These are phyloP conservation scores for Podarcis cretensis DNA, from an alignment of 2,113 vertebrate species.

Conservation along the genomic window DNA sequence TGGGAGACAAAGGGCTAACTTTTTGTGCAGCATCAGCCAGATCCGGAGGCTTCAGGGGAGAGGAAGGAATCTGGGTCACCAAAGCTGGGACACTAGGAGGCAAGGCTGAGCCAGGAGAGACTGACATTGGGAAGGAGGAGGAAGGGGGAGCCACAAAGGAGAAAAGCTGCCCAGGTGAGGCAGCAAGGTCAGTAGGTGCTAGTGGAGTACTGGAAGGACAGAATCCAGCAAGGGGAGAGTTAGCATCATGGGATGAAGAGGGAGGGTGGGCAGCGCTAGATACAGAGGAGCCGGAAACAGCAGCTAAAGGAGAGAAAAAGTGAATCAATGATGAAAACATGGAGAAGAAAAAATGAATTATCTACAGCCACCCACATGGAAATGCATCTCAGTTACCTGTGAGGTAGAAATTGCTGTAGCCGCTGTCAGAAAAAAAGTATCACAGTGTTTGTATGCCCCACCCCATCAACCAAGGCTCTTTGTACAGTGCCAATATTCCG, in stretches of 20 bases:
- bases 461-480: not conserved
- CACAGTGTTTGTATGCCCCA: not conserved
- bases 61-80: slow-evolving; percentile 17
- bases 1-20: fast-evolving
- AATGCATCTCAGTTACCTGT: slow-evolving; percentile 41
- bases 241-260: slow-evolving; percentile 76
- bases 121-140: slow-evolving; percentile 72
- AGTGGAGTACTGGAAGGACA: slow-evolving; percentile 52
- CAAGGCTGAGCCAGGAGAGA: slow-evolving; percentile 60
- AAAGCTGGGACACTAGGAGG: slow-evolving; percentile 57
- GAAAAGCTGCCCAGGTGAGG: slow-evolving; percentile 66
- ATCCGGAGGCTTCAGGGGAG: not conserved
- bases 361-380: slow-evolving; percentile 33
- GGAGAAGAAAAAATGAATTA: slow-evolving; percentile 41
- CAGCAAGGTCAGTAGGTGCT: slow-evolving; percentile 75
- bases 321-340: slow-evolving; percentile 45
- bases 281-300: slow-evolving; percentile 68
- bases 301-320: slow-evolving; percentile 78
- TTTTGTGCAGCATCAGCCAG: not conserved
- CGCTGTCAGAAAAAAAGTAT: not conserved
- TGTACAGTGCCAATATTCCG: not conserved
- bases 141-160: slow-evolving; percentile 71
- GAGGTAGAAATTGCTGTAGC: not conserved
- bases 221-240: slow-evolving; percentile 56
- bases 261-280: slow-evolving; percentile 73